Conservation (phyloP, 2,888 invertebrate species). For the Sesia bembeciformis region DNA sequence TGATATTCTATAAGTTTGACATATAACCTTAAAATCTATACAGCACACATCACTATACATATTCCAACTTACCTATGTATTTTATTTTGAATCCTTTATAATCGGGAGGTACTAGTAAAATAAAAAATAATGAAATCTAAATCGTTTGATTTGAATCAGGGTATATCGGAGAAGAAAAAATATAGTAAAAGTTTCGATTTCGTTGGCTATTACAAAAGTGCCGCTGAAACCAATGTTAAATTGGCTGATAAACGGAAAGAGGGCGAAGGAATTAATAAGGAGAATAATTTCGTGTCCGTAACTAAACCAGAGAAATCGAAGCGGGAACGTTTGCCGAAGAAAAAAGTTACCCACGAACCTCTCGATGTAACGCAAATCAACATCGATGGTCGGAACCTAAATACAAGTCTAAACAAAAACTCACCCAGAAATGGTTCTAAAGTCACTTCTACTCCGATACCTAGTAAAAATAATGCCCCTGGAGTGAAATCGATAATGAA, state of each 20-base stretch:
- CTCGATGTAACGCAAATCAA: constrained; percentile 26
- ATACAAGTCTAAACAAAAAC: constrained; percentile 10
- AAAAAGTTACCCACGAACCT: constrained; percentile 22
- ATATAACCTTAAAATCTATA: too few relatives aligned
- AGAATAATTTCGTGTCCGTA: constrained; percentile 9
- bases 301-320: constrained; percentile 15
- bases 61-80: too few relatives aligned
- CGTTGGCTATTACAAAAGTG: constrained; percentile 39
- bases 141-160: constrained; percentile 23
- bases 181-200: constrained; percentile 35
- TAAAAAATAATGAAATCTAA: constrained; percentile 28
- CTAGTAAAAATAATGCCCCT: constrained; percentile 9
- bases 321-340: constrained; percentile 22
- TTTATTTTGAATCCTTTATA: too few relatives aligned
- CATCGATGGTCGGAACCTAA: constrained; percentile 26
- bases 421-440: constrained; percentile 17
- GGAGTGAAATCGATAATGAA: constrained; percentile 49
- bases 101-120: too few relatives aligned
- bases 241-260: constrained; percentile 17
- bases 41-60: too few relatives aligned
- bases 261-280: constrained; percentile 16
- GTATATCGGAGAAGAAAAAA: constrained; percentile 17
- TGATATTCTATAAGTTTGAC: too few relatives aligned
- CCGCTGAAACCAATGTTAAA: constrained; percentile 28
- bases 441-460: constrained; percentile 33